Percentiles rank a stretch among this genome's conserved stretches.
Evolutionary conservation across 2,797 vertebrate genomes (phyloP).

Genomic region (Anniella stebbinsi): DNA sequence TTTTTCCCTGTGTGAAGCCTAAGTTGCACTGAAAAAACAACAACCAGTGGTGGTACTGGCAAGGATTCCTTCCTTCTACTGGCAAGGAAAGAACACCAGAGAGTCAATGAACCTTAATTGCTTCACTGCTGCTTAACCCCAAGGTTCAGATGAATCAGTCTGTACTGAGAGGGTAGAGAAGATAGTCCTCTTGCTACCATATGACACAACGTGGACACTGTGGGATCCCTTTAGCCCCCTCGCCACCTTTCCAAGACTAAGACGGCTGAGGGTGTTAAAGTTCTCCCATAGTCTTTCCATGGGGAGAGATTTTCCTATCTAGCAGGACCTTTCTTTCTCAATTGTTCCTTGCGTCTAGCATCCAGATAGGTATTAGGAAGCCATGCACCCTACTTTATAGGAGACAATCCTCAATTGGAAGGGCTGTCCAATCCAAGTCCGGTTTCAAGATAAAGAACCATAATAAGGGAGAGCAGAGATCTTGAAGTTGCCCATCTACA

Average conservation of each 20-base stretch:
- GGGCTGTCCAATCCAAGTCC: too few species aligned
- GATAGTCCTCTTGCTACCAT: background rate
- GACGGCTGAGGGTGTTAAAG: background rate
- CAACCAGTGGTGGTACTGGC: slow-evolving; percentile 35
- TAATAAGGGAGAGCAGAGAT: too few species aligned
- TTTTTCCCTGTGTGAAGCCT: slow-evolving; percentile 53
- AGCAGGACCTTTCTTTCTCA: background rate
- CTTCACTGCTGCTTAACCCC: slow-evolving; percentile 41
- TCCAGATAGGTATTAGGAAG: background rate
- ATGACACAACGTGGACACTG: background rate
- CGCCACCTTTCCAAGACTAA: background rate
- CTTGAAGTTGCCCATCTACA: too few species aligned
- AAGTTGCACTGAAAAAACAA: slow-evolving; percentile 18
- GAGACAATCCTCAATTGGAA: too few species aligned
- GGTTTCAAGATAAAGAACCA: too few species aligned
- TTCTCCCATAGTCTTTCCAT: background rate
- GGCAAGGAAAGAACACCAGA: slow-evolving; percentile 12
- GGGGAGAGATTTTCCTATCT: background rate
- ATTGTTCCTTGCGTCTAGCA: background rate
- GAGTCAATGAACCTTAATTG: background rate
- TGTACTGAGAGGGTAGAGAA: background rate
- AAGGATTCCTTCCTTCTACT: slow-evolving; percentile 49
- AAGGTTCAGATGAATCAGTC: background rate
- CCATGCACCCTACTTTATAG: too few species aligned
- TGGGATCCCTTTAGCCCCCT: too few species aligned